Base-by-base conservation (phyloP, 2,888 invertebrate genomes). In the Baronia brevicornis region DNA sequence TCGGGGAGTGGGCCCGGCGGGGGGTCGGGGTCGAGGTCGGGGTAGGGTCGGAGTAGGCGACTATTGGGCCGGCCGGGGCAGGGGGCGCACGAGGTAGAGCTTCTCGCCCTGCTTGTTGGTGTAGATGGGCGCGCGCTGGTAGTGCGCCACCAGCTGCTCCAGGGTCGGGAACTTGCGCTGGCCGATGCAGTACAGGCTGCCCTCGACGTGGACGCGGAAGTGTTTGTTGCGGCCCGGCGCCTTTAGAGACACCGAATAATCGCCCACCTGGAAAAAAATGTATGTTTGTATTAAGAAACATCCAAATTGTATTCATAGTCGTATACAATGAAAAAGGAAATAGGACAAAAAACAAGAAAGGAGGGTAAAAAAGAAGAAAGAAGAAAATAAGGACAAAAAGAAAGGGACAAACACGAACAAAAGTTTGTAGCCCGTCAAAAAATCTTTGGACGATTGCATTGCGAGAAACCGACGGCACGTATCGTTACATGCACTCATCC, bases 151-250 rank as follows among this genome's bases (percentile, higher is more conserved):
- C 52, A 99, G 89, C 74, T 96, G 96, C 70, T 98, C 97, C 61
- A 99, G 87, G 36, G 95, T 91, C 60, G 94, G 92, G 86, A 99
- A 99, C 84, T 95, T 95, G 68, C 98, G 93, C 86, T 97, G 97
- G 22, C 99, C 99, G 84, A 99, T 99, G 84, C 96, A 95, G 80
- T 96, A 97, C 53, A 95, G 88, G 43, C 91, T 91, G 51, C 93
- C 93, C 70, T 95, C 95, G 44, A 97, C 96, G 75, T 97, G 97
- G 60, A 99, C 97, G 64, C 98, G 92, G 87, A 99, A 99, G 84
- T 99, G 99, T 77, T 99, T 99, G 87, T 99, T 99, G 54, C 98
- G 92, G 11, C 95, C 95, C 23, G 97, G 95, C 27, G 98, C 98
- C 85, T 98, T 98, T 65, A 99, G 86, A 28, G 98, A 98, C 54